phyloP scores from a whole-genome alignment of 2,113 vertebrate genomes.

The Kobus ellipsiprymnus region DNA sequence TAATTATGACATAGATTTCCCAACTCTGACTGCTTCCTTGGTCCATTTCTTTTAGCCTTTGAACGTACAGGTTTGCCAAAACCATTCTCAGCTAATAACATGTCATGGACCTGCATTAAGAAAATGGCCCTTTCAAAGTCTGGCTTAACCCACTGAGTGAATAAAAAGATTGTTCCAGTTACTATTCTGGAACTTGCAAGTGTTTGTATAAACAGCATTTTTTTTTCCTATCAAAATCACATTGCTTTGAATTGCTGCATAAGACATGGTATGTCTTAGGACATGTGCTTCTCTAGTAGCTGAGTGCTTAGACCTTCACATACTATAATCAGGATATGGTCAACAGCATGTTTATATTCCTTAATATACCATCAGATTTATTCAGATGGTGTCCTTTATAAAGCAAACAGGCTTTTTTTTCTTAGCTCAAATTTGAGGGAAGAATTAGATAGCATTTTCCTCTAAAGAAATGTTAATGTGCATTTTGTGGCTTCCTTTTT shows the following conservation, averaged over 20 bases:
- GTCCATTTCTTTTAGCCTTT: slow-evolving; percentile 34
- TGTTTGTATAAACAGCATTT: not conserved
- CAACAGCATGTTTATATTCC: not conserved
- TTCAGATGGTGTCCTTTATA: not conserved
- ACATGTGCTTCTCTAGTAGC: not conserved
- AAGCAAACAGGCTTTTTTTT: not conserved
- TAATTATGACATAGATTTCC: not conserved
- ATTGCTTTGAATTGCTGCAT: not conserved
- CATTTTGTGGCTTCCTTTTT: not conserved
- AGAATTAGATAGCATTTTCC: not conserved
- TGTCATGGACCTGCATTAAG: not conserved
- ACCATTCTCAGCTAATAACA: not conserved
- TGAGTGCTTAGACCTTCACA: not conserved
- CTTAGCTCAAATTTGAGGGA: not conserved
- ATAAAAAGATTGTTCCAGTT: not conserved
- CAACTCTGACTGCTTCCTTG: not conserved
- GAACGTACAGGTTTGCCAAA: not conserved
- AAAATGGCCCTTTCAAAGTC: not conserved
- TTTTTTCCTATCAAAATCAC: not conserved
- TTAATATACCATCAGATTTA: not conserved
- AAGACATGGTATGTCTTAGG: not conserved
- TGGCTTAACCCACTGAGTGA: not conserved
- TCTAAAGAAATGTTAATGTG: not conserved
- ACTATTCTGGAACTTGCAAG: not conserved
- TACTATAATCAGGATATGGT: not conserved